Evolutionary conservation across 2,113 vertebrate species (phyloP).

Genomic region (Antigone vipio): DNA sequence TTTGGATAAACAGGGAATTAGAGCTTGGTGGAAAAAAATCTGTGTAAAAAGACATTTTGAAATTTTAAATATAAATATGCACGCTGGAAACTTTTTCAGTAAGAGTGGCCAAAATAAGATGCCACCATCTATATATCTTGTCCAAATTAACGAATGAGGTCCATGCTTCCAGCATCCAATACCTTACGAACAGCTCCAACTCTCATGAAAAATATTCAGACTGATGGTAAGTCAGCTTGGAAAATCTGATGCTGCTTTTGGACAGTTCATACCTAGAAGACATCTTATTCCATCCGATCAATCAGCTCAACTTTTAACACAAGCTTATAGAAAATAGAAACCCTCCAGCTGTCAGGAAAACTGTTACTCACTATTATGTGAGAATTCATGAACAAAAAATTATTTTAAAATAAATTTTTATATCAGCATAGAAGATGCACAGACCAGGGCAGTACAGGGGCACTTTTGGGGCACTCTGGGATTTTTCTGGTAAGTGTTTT

Average conservation of each 20-base stretch:
- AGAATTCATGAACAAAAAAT: not conserved
- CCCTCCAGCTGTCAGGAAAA: not conserved
- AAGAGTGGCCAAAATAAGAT: not conserved
- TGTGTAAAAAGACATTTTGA: not conserved
- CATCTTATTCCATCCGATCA: rapidly evolving
- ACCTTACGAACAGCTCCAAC: not conserved
- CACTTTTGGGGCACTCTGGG: not conserved
- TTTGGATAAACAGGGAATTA: not conserved
- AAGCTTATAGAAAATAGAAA: not conserved
- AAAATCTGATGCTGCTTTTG: not conserved
- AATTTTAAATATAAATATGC: not conserved
- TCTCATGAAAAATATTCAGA: not conserved
- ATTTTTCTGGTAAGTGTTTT: not conserved
- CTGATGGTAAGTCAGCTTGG: not conserved
- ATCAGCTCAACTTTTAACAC: not conserved
- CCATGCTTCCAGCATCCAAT: not conserved
- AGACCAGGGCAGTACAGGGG: not conserved
- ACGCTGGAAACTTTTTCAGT: not conserved
- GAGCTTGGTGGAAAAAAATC: not conserved
- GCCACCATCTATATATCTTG: not conserved
- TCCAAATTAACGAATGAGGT: not conserved
- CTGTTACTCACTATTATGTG: not conserved
- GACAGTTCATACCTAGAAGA: not conserved
- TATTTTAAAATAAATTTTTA: not conserved
- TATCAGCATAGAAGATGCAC: not conserved